These are phyloP conservation scores for Chrosomus eos DNA, from an alignment of 2,797 vertebrate species.

Conservation along the genomic window DNA sequence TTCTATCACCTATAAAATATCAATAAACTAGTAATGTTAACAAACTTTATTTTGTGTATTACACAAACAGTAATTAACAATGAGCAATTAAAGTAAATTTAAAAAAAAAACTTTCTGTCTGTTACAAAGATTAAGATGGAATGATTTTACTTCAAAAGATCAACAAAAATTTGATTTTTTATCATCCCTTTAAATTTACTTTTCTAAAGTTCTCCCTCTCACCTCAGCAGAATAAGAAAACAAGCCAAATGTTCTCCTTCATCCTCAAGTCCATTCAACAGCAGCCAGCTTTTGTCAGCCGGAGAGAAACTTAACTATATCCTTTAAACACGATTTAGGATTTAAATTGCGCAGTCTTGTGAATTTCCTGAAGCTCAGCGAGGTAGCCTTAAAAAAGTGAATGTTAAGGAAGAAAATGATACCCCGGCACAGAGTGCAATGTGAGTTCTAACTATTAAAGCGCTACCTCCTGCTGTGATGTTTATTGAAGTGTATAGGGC, in stretches of 20 bases:
- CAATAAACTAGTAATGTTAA: not conserved
- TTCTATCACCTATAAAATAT: not conserved
- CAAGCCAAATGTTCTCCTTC: slow-evolving; percentile 2
- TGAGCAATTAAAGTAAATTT: not conserved
- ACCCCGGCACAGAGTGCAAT: not conserved
- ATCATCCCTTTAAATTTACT: not conserved
- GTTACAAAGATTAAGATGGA: not conserved
- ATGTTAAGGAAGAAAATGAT: slow-evolving; percentile 16
- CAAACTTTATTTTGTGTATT: not conserved
- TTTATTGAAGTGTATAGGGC: slow-evolving; percentile 16
- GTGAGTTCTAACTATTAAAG: slow-evolving; percentile 33
- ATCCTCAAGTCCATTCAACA: slow-evolving; percentile 1
- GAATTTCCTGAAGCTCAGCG: not conserved
- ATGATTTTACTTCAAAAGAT: not conserved
- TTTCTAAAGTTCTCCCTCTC: not conserved
- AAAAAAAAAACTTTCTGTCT: not conserved
- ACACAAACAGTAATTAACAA: not conserved
- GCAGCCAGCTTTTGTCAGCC: not conserved
- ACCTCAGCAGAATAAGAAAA: not conserved
- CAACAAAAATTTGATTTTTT: not conserved
- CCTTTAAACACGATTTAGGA: slow-evolving; percentile 21
- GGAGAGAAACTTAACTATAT: not conserved
- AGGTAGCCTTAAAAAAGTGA: slow-evolving; percentile 7
- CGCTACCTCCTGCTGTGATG: slow-evolving; percentile 20
- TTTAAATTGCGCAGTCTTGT: slow-evolving; percentile 6